Evolutionary conservation across 2,113 vertebrate genomes (phyloP), one percentile per base, ranked within the genome.

Genomic region (Gadus chalcogrammus): DNA sequence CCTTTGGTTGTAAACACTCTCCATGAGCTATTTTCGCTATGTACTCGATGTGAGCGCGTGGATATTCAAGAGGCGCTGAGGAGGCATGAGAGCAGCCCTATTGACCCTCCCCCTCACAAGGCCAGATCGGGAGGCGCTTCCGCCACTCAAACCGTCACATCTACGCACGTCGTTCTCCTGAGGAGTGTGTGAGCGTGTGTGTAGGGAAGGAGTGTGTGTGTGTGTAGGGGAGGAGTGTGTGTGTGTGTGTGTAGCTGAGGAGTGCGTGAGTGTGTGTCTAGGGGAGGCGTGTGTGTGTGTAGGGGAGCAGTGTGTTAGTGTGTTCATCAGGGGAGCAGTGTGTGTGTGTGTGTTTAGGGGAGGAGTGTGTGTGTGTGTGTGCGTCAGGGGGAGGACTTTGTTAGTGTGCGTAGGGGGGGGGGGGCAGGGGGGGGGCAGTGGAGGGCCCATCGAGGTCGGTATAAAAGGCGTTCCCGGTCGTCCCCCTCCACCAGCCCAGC

Each of bases 71-170:
- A 58, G 55, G 55, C 55, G 42, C 6, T 48, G 42, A 85, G 87
- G 61, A 79, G 82, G 61, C 31, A 75, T 52, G 58, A 17, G 42
- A 71, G 55, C 66, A 66, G 18, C 13, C 59, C 4, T 79, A 7
- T 75, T 76, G 78, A 35, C 70, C 67, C 71, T 28, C 74, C 53
- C 55, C 20, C 75, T 58, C 64, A 76, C 12, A 18, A 65, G 42
- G 73, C 82, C 78, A 62, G 88, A 71, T 74, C 82, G 82, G 85
- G 5, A 52, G 72, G 42, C 42, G 58, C 80, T 87, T 91, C 86
- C 84, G 73, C n/a, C 59, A 4, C 35, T 20, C 0, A 31, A 67
- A 68, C 67, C 71, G 55, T 89, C 86, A 88, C 69, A 77, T 72
- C 64, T 84, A 77, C 73, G 68, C 66, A 70, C 63, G 8, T 70